Conservation (phyloP, 2,797 vertebrate species). For the Pteronotus mesoamericanus region DNA sequence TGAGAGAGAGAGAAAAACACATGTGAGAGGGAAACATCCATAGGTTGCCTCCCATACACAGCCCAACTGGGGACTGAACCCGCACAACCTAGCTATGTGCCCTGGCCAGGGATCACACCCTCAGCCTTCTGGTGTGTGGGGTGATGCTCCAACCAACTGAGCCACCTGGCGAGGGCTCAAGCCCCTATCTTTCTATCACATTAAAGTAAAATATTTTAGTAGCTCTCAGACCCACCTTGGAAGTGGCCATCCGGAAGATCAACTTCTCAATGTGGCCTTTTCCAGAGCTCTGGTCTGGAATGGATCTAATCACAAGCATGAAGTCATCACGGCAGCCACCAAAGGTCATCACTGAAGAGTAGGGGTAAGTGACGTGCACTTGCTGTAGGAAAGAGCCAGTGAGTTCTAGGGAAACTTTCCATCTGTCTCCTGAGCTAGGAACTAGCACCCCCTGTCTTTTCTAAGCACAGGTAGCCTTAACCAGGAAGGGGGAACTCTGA, state of each 20-base stretch:
- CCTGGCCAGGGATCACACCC: not conserved
- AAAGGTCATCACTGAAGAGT: conserved; percentile 92
- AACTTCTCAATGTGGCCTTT: conserved; percentile 91
- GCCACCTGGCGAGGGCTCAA: not conserved
- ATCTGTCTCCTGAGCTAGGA: not conserved
- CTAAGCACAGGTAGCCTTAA: not conserved
- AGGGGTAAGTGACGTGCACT: conserved; percentile 87
- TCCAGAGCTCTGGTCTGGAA: conserved; percentile 86
- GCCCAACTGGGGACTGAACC: not conserved
- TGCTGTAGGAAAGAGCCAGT: conserved; percentile 83
- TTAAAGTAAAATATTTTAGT: not conserved
- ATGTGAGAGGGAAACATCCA: not conserved
- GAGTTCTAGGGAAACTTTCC: not conserved
- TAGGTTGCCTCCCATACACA: no score
- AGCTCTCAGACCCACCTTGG: conserved; percentile 85
- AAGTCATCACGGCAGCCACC: conserved; percentile 95
- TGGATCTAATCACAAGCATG: conserved; percentile 92
- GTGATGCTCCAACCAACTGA: not conserved
- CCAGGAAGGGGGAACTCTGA: not conserved
- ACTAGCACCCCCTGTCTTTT: not conserved
- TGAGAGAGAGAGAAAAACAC: no score
- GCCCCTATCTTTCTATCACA: not conserved
- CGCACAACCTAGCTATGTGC: not conserved
- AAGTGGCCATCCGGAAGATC: conserved; percentile 90
- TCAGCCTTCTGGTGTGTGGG: not conserved